Evolutionary conservation across 30 jellyfish, hydroid and myxozoan genomes (phyloP).

Genomic region (Sanderia malayensis): DNA sequence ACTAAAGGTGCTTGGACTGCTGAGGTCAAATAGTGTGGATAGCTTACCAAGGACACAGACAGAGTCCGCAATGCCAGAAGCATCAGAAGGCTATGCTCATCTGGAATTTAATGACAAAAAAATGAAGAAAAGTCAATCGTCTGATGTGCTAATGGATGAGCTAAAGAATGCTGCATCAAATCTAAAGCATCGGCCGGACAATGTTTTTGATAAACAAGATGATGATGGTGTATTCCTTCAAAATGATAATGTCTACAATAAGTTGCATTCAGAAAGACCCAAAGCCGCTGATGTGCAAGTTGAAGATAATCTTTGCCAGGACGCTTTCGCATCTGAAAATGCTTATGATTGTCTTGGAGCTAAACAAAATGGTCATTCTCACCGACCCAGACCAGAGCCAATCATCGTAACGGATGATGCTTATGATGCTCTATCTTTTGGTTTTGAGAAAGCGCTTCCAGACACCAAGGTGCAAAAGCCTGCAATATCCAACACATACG

Average conservation of each 20-base stretch:
- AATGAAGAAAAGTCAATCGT: slow-evolving; percentile 40
- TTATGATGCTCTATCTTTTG: slow-evolving; percentile 32
- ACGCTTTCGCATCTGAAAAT: slow-evolving; percentile 6
- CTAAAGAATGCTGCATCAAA: background rate
- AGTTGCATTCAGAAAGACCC: slow-evolving; percentile 1
- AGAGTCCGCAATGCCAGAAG: slow-evolving; percentile 11
- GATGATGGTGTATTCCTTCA: background rate
- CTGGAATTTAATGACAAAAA: slow-evolving; percentile 14
- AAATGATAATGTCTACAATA: slow-evolving; percentile 15
- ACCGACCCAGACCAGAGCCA: slow-evolving; percentile 55
- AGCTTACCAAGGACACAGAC: slow-evolving; percentile 21
- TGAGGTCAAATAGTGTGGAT: slow-evolving; percentile 55
- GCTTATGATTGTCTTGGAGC: slow-evolving; percentile 34
- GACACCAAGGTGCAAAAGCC: slow-evolving; percentile 6
- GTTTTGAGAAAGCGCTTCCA: background rate
- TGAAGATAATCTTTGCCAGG: background rate
- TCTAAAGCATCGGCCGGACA: background rate
- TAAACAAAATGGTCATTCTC: background rate
- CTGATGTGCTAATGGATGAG: background rate
- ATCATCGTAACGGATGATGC: slow-evolving; percentile 35
- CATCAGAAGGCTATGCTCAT: slow-evolving; percentile 35
- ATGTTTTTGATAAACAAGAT: background rate
- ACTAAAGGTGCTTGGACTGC: slow-evolving; percentile 45
- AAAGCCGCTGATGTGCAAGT: background rate
- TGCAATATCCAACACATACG: background rate